These are phyloP conservation scores for Perccottus glenii DNA, from an alignment of 2,113 vertebrate genomes.

Conservation along the genomic window DNA sequence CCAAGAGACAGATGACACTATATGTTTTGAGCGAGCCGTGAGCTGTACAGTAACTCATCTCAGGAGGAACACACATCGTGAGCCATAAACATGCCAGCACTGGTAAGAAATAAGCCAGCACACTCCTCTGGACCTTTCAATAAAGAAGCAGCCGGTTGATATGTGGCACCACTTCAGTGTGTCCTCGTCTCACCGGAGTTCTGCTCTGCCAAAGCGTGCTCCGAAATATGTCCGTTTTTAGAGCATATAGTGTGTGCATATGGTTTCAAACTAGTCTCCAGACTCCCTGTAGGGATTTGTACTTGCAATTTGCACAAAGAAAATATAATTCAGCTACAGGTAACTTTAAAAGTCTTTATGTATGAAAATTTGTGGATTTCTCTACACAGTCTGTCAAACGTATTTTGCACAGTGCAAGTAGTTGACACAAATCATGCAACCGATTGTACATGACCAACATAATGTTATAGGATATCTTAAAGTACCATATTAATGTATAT, in stretches of 20 bases:
- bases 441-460: too few relatives aligned
- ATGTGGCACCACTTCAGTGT: slow-evolving; percentile 23
- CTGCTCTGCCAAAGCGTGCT: neutral
- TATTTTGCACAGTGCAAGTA: too few relatives aligned
- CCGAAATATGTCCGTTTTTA: slow-evolving; percentile 3
- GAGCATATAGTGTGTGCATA: neutral
- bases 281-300: too few relatives aligned
- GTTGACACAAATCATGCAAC: too few relatives aligned
- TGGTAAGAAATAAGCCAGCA: slow-evolving; percentile 44
- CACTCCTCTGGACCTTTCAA: slow-evolving; percentile 32
- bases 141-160: slow-evolving; percentile 27
- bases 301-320: too few relatives aligned
- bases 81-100: slow-evolving; percentile 52
- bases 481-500: too few relatives aligned
- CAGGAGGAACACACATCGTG: slow-evolving; percentile 26
- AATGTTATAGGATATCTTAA: too few relatives aligned
- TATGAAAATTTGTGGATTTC: too few relatives aligned
- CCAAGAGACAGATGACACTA: slow-evolving; percentile 50
- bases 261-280: neutral
- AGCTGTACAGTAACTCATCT: slow-evolving; percentile 40
- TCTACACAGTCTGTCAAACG: too few relatives aligned
- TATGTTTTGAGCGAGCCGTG: slow-evolving; percentile 35
- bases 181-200: slow-evolving; percentile 33
- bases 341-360: too few relatives aligned
- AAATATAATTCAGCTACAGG: too few relatives aligned